phyloP scores from a whole-genome alignment of 2,797 vertebrate genomes.

The Cossypha polioptera region DNA sequence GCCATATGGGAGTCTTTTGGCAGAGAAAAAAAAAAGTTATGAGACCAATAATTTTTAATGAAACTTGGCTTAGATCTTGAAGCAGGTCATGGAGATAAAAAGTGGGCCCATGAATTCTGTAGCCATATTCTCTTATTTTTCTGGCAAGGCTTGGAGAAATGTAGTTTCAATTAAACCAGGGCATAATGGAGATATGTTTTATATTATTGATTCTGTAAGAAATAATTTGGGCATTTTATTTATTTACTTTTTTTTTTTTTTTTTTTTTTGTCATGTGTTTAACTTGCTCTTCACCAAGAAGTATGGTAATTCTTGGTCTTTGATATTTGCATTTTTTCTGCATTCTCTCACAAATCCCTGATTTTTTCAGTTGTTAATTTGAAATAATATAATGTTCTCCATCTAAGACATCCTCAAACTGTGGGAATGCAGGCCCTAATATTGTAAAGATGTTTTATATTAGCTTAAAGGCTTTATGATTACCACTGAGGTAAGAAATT shows the following conservation, averaged over 20 bases:
- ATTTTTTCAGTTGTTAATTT: not conserved
- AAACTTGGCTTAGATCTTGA: slow-evolving; percentile 72
- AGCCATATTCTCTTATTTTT: slow-evolving; percentile 41
- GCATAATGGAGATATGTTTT: slow-evolving; percentile 68
- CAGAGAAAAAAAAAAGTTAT: slow-evolving; percentile 39
- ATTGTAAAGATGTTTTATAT: not conserved
- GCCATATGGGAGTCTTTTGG: slow-evolving; percentile 73
- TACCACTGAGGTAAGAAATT: not conserved
- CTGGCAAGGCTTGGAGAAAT: slow-evolving; percentile 61
- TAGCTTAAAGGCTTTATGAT: not conserved
- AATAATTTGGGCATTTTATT: slow-evolving; percentile 10
- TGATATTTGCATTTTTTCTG: not conserved
- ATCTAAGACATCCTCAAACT: not conserved
- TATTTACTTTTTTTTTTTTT: not conserved
- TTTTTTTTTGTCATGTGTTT: not conserved
- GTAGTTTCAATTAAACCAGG: slow-evolving; percentile 60
- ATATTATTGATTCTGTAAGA: slow-evolving; percentile 63
- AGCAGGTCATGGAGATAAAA: slow-evolving; percentile 72
- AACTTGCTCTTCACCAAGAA: not conserved
- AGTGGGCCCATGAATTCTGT: not conserved
- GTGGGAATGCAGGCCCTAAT: not conserved
- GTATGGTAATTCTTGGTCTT: not conserved
- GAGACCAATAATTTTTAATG: slow-evolving; percentile 80
- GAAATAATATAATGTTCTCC: not conserved
- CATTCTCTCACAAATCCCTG: not conserved